phyloP scores from a whole-genome alignment of 2,888 invertebrate genomes.

The Acanthoscelides obtectus region DNA sequence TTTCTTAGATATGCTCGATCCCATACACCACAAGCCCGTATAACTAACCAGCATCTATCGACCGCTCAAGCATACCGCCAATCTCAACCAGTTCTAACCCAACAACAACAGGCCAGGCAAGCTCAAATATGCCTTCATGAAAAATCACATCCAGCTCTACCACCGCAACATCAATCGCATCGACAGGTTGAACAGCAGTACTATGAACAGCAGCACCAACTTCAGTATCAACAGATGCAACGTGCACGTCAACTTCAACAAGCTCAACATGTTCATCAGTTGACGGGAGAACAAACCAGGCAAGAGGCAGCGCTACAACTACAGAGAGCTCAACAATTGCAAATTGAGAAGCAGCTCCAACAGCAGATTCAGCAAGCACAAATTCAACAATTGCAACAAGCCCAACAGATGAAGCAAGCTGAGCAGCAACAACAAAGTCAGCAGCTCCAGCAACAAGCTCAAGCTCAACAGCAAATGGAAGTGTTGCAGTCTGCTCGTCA shows the following conservation, averaged over 20 bases:
- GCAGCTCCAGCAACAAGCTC: neutral
- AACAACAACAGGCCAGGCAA: neutral
- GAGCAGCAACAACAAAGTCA: no score
- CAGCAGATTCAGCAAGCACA: neutral
- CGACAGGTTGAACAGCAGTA: no score
- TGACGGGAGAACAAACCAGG: neutral
- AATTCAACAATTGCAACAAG: no score
- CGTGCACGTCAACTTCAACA: neutral
- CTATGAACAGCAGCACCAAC: neutral
- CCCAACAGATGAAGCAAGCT: no score
- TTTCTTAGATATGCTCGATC: neutral
- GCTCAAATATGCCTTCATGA: neutral
- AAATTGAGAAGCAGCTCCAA: neutral
- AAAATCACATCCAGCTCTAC: neutral
- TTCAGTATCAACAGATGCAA: neutral
- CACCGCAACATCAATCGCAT: neutral
- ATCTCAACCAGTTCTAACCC: neutral
- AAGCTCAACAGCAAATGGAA: neutral
- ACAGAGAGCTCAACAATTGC: neutral
- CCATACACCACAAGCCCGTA: neutral
- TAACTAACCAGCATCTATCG: neutral
- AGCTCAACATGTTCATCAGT: no score
- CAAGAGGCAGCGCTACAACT: neutral
- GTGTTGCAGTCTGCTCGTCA: neutral
- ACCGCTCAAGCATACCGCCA: neutral